Percentiles rank a stretch among this genome's conserved stretches.
Conservation (phyloP, 2,113 vertebrate genomes). For the Prionailurus viverrinus region DNA sequence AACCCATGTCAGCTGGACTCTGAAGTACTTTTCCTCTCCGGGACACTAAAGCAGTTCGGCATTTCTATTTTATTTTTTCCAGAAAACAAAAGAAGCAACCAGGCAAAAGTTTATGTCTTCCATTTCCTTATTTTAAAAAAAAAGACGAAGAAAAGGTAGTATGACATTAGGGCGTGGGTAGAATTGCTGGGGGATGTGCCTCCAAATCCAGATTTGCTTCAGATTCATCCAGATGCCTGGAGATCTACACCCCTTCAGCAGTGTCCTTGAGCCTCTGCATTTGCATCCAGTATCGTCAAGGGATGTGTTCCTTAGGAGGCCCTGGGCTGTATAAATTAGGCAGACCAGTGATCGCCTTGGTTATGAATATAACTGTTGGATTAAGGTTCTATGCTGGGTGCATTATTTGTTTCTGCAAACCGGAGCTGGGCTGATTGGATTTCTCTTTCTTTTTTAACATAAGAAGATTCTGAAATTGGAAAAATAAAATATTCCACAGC, state of each 20-base stretch:
- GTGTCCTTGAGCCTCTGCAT: background rate
- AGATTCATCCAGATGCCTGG: background rate
- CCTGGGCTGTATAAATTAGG: slow-evolving; percentile 73
- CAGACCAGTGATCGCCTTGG: slow-evolving; percentile 61
- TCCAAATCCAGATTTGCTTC: background rate
- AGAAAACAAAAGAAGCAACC: background rate
- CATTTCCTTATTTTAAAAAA: slow-evolving; percentile 13
- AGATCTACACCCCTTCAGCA: background rate
- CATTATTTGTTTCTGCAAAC: slow-evolving; percentile 82
- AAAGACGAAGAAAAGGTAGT: background rate
- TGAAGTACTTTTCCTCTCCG: background rate
- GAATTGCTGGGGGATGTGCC: background rate
- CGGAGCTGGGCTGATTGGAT: slow-evolving; percentile 74
- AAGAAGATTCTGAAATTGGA: slow-evolving; percentile 78
- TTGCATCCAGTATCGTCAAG: background rate
- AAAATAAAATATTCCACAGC: slow-evolving; percentile 75
- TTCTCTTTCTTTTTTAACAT: slow-evolving; percentile 59
- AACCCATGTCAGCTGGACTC: background rate
- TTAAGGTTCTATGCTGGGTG: slow-evolving; percentile 69
- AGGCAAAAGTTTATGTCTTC: background rate
- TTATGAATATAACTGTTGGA: slow-evolving; percentile 77
- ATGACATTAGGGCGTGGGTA: background rate
- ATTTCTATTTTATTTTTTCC: slow-evolving; percentile 54
- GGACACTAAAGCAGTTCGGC: background rate
- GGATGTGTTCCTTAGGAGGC: background rate